Evolutionary conservation across 2,888 invertebrate species (phyloP).

Genomic region (Clistopyga incitator): DNA sequence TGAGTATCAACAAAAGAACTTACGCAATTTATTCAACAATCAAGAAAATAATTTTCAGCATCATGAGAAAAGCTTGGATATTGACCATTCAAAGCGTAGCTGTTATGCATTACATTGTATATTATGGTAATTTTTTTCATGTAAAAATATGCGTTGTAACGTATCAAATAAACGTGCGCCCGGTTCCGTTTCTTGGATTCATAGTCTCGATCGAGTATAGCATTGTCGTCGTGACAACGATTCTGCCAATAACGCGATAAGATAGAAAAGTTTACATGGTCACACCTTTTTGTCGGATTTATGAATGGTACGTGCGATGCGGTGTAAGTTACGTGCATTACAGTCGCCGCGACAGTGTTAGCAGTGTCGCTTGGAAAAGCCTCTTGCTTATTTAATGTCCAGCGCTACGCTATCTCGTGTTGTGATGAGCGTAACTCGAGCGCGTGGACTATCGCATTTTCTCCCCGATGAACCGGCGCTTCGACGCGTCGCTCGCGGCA

Average conservation of each 20-base stretch:
- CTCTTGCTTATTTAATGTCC: conserved; percentile 58
- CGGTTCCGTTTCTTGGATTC: not conserved
- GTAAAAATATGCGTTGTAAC: not conserved
- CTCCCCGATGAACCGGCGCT: conserved; percentile 17
- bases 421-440: conserved; percentile 23
- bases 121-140: not conserved
- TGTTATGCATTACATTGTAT: not conserved
- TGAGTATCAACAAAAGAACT: no score
- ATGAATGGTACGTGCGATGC: not conserved
- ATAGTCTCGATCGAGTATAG: not conserved
- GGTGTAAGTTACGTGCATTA: not conserved
- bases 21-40: no score
- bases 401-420: conserved; percentile 48
- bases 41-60: no score
- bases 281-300: conserved; percentile 22
- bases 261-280: not conserved
- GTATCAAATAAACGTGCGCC: not conserved
- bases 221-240: not conserved
- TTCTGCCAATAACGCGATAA: conserved; percentile 4
- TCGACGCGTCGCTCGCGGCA: conserved; percentile 34
- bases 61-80: no score
- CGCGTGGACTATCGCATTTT: conserved; percentile 34
- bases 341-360: not conserved
- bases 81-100: no score
- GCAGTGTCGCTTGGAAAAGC: not conserved